These are phyloP conservation scores for Conistra vaccinii DNA, from an alignment of 2,888 invertebrate species.

Conservation along the genomic window DNA sequence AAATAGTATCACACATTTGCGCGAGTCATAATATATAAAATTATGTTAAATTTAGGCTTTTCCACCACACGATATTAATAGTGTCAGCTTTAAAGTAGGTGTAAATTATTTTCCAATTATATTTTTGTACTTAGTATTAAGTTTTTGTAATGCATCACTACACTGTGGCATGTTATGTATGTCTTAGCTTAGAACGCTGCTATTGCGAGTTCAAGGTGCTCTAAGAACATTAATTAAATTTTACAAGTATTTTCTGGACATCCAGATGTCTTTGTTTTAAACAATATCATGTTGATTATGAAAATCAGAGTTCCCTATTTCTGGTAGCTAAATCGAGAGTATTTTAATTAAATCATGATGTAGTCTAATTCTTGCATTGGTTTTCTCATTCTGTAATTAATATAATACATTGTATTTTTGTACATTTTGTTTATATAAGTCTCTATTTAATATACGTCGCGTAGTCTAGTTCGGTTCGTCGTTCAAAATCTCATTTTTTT, in stretches of 20 bases:
- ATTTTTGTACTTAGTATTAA: slow-evolving; percentile 84
- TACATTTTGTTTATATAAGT: slow-evolving; percentile 62
- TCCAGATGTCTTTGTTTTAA: slow-evolving; percentile 8
- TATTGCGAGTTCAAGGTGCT: slow-evolving; percentile 62
- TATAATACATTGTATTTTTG: slow-evolving; percentile 63
- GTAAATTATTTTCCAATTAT: slow-evolving; percentile 81
- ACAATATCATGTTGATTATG: slow-evolving; percentile 11
- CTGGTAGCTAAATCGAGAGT: slow-evolving; percentile 47
- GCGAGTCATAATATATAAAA: slow-evolving; percentile 53
- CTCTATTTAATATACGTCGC: slow-evolving; percentile 36
- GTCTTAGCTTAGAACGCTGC: slow-evolving; percentile 48
- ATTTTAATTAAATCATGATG: slow-evolving; percentile 6
- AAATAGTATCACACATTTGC: slow-evolving; percentile 46
- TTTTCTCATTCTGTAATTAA: slow-evolving; percentile 29
- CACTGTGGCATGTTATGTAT: slow-evolving; percentile 58
- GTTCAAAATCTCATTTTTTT: slow-evolving; percentile 64
- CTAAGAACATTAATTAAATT: slow-evolving; percentile 34
- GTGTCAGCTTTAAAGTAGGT: slow-evolving; percentile 85
- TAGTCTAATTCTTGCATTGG: slow-evolving; percentile 29
- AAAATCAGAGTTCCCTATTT: slow-evolving; percentile 36
- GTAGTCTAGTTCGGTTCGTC: slow-evolving; percentile 58
- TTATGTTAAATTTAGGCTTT: slow-evolving; percentile 50
- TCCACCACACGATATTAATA: slow-evolving; percentile 76
- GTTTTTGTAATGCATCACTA: slow-evolving; percentile 64
- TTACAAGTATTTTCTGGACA: slow-evolving; percentile 20